Conservation (phyloP, 2,113 vertebrate species). For the Lycocorax pyrrhopterus region DNA sequence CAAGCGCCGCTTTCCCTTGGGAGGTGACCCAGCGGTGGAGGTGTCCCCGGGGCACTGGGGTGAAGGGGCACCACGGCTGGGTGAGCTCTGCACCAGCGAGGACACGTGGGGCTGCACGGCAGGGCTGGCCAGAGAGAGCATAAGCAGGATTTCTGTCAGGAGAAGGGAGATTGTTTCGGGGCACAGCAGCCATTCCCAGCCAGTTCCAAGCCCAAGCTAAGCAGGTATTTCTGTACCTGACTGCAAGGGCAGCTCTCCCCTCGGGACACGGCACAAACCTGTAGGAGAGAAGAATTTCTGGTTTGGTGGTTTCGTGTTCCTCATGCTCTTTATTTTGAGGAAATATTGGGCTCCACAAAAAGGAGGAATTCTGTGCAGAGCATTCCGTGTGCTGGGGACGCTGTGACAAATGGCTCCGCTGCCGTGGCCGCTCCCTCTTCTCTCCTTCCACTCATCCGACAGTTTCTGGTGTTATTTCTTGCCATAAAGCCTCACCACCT, state of each 20-base stretch:
- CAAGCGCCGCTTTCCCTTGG: rapidly evolving
- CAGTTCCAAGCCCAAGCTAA: neutral
- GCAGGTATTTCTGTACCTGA: neutral
- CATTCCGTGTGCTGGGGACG: neutral
- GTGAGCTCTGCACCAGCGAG: neutral
- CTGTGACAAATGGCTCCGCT: neutral
- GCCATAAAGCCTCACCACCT: neutral
- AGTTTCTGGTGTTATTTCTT: neutral
- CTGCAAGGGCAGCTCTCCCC: neutral
- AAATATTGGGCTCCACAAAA: neutral
- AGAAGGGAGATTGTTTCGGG: neutral
- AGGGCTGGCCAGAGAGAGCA: neutral
- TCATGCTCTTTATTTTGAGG: neutral
- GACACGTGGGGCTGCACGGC: rapidly evolving
- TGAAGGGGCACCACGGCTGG: neutral
- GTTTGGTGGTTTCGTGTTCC: neutral
- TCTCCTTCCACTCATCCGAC: rapidly evolving
- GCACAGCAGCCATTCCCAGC: neutral
- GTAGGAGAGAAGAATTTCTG: neutral
- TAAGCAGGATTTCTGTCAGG: neutral
- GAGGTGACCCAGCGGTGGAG: neutral
- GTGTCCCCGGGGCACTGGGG: rapidly evolving
- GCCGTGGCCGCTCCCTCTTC: neutral
- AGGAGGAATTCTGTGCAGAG: neutral
- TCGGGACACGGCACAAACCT: neutral